Percentiles rank a stretch among this genome's conserved stretches.
phyloP scores from a whole-genome alignment of 2,113 vertebrate species.

The Ceratotherium simum region DNA sequence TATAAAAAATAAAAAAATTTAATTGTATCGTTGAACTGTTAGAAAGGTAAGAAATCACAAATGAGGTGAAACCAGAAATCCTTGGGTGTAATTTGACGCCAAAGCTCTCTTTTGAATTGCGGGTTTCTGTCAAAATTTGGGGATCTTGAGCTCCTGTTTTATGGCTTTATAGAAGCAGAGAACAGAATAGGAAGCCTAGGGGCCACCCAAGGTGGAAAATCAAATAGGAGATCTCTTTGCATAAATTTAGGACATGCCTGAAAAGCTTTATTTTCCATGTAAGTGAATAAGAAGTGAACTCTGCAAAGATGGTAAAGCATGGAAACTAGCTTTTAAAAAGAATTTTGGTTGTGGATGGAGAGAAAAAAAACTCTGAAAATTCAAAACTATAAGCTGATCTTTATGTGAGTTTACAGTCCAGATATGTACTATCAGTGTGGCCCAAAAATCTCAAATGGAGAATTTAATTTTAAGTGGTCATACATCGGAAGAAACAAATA shows the following conservation, averaged over 20 bases:
- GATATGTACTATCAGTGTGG: neutral
- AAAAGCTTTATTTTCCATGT: neutral
- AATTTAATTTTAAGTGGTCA: slow-evolving; percentile 32
- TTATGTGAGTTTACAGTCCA: neutral
- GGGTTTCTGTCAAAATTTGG: neutral
- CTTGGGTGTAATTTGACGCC: neutral
- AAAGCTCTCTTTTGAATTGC: neutral
- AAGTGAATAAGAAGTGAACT: neutral
- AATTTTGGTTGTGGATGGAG: neutral
- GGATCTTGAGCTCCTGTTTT: neutral
- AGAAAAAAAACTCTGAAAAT: neutral
- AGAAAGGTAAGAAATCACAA: neutral
- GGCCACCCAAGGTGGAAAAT: neutral
- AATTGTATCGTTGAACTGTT: neutral
- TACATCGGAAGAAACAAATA: neutral
- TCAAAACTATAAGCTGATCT: neutral
- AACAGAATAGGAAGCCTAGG: neutral
- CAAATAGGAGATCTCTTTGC: neutral
- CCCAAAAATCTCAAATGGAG: neutral
- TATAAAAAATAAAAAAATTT: neutral
- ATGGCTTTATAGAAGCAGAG: neutral
- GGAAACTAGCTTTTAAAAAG: neutral
- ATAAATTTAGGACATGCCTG: neutral
- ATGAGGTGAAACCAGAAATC: neutral
- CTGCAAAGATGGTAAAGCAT: neutral